A percentile compares a stretch with the other conserved stretches of the same genome.
phyloP scores from a whole-genome alignment of 2,888 invertebrate genomes.

The Dicyrtoma fusca region DNA sequence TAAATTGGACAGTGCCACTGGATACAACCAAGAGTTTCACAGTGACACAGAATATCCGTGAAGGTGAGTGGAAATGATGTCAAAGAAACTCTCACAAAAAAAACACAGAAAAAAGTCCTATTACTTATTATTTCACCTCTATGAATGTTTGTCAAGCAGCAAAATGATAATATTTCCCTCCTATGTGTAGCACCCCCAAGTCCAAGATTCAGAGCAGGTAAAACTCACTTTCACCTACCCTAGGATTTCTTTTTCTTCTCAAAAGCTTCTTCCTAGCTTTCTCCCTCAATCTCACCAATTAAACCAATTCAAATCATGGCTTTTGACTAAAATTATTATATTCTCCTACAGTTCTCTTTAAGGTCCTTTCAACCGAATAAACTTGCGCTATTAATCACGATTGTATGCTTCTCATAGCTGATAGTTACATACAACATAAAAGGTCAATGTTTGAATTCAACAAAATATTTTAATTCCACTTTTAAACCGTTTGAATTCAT shows the following conservation, averaged over 20 bases:
- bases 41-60: constrained; percentile 83
- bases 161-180: constrained; percentile 39
- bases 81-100: background rate
- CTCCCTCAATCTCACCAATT: constrained; percentile 1
- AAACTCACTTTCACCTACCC: constrained; percentile 41
- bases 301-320: too few relatives aligned
- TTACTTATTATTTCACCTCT: constrained; percentile 27
- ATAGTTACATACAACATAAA: too few relatives aligned
- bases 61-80: constrained; percentile 49
- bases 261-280: constrained; percentile 7
- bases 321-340: too few relatives aligned
- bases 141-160: constrained; percentile 39
- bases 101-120: constrained; percentile 6
- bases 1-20: constrained; percentile 92
- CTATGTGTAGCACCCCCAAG: constrained; percentile 55
- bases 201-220: constrained; percentile 57
- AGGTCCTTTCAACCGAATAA: too few relatives aligned
- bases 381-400: too few relatives aligned
- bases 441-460: too few relatives aligned
- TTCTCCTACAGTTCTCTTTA: too few relatives aligned
- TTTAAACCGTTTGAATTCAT: too few relatives aligned
- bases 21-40: constrained; percentile 93
- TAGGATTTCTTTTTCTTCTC: constrained; percentile 28
- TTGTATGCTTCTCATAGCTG: too few relatives aligned
- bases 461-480: too few relatives aligned